Percentiles rank a stretch among this genome's conserved stretches.
These are phyloP conservation scores for Theocolax elegans DNA, from an alignment of 1,140 invertebrate genomes.

Conservation along the genomic window DNA sequence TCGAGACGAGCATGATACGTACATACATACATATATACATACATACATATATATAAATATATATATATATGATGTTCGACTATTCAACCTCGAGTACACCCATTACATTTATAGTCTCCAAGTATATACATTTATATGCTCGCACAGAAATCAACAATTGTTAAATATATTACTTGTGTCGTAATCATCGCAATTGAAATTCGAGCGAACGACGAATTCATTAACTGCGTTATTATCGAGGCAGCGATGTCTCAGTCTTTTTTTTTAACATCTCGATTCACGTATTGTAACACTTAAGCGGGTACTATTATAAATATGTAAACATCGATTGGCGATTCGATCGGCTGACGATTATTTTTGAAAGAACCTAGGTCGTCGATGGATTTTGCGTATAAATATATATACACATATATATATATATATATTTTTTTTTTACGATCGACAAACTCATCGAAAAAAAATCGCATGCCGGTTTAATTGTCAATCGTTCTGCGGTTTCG, in stretches of 20 bases:
- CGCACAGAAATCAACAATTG: constrained; percentile 22
- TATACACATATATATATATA: no score
- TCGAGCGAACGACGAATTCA: constrained; percentile 23
- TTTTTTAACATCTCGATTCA: constrained; percentile 17
- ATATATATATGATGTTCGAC: constrained; percentile 24
- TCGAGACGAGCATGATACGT: no score
- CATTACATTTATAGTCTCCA: constrained; percentile 17
- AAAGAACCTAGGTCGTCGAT: no score
- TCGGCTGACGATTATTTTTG: no score
- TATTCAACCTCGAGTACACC: constrained; percentile 14
- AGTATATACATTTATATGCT: constrained; percentile 1
- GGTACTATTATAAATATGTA: constrained; percentile 26
- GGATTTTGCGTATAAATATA: no score
- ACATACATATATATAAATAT: no score
- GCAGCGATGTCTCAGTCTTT: constrained; percentile 11
- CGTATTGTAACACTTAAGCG: constrained; percentile 28
- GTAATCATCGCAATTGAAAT: constrained; percentile 25
- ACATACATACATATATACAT: no score
- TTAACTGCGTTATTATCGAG: constrained; percentile 33
- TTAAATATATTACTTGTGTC: no score
- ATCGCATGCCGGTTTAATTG: no score
- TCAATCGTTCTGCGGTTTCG: constrained; percentile 46
- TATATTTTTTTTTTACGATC: no score
- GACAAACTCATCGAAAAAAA: no score
- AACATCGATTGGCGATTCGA: constrained; percentile 21